These are phyloP conservation scores for Cydia splendana DNA, from an alignment of 1,140 invertebrate genomes.

Conservation along the genomic window DNA sequence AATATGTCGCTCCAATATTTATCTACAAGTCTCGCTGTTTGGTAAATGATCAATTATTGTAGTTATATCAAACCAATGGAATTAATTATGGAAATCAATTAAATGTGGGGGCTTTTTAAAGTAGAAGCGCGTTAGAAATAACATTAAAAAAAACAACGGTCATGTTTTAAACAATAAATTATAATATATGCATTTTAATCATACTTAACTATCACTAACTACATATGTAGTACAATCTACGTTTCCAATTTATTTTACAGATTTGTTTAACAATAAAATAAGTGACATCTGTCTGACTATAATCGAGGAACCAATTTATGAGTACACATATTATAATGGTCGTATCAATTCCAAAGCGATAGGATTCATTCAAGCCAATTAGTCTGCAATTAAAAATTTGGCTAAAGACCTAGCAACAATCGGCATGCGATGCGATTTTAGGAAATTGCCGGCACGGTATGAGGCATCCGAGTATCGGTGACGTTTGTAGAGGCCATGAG, in stretches of 20 bases:
- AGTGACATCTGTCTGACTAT: background rate
- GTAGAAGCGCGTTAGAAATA: too few species aligned
- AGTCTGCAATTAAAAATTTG: background rate
- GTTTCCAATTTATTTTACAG: slow-evolving; percentile 13
- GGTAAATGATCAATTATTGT: too few species aligned
- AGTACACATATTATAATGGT: background rate
- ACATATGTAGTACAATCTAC: slow-evolving; percentile 10
- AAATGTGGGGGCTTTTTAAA: too few species aligned
- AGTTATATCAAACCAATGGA: too few species aligned
- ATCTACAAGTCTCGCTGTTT: too few species aligned
- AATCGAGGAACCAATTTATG: background rate
- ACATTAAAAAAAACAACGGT: background rate
- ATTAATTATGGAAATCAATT: too few species aligned
- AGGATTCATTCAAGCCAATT: background rate
- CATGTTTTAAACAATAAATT: slow-evolving; percentile 17
- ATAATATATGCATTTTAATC: slow-evolving; percentile 25
- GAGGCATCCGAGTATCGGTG: too few species aligned
- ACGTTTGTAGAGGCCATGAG: background rate
- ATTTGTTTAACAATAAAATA: slow-evolving; percentile 15
- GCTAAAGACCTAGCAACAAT: too few species aligned
- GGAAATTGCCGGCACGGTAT: too few species aligned
- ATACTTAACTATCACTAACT: slow-evolving; percentile 21
- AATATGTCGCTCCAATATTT: too few species aligned
- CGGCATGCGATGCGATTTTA: too few species aligned
- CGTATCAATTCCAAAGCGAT: background rate